Evolutionary conservation across 2,113 vertebrate species (phyloP), one percentile per base, ranked within the genome.

Genomic region (Anolis carolinensis): DNA sequence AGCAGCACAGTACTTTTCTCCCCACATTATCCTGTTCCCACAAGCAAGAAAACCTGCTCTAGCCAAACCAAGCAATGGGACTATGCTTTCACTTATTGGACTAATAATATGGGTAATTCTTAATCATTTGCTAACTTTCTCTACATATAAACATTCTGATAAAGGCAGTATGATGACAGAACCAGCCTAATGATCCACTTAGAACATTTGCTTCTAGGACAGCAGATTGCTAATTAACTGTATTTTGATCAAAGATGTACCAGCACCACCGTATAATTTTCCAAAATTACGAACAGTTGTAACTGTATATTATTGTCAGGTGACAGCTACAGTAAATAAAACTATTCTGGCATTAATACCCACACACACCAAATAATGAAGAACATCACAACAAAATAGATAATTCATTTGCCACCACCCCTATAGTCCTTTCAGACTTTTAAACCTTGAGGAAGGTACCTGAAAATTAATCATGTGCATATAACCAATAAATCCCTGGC

Each of bases 321-420:
- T 4, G 10, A 67, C 44, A 32, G 18, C n/a, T 10, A 77, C 21
- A 63, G 68, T 67, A 36, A 34, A 83, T 71, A 86, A 27, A 55
- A 86, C 20, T 18, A 74, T 36, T 75, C 44, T 27, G 14, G 39
- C 30, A 80, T 0, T 18, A 30, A 39, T 50, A 79, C 44, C 36
- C 4, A 59, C 67, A 82, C 78, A 48, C 81, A 23, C 67, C 34
- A 62, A 62, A 74, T 59, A 91, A 85, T 4, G 67, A 59, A 83
- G 85, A 78, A 73, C 74, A 39, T 77, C 36, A 68, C 39, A 67
- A 3, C 0, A 68, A 86, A 63, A 50, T 2, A 36, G n/a, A 76
- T 83, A 44, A 67, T 36, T 20, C 48, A 68, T 84, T 77, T 77
- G 62, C 21, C 44, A 50, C 13, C 7, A 9, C 23, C 11, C 27